Percentiles rank a stretch among this genome's conserved stretches.
These are phyloP conservation scores for Cyrtonyx montezumae DNA, from an alignment of 2,113 vertebrate species.

Conservation along the genomic window DNA sequence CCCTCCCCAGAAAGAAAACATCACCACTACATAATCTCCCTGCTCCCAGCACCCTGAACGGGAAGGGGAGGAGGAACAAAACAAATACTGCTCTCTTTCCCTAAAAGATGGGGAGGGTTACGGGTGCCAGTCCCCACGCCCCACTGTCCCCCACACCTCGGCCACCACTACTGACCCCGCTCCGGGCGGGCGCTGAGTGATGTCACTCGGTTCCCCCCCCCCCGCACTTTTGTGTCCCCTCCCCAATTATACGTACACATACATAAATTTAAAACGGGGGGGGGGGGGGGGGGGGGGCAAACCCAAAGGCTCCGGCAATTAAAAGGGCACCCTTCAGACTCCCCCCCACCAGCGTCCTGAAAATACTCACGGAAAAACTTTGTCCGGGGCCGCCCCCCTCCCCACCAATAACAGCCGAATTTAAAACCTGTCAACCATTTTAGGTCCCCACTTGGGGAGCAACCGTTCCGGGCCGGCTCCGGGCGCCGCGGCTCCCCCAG, in stretches of 20 bases:
- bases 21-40: not conserved
- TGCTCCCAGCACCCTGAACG: not conserved
- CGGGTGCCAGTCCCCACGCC: not conserved
- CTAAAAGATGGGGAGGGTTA: not conserved
- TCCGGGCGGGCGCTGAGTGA: not conserved
- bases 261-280: too few species aligned
- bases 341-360: not conserved
- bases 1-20: not conserved
- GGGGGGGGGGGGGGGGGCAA: too few species aligned
- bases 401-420: not conserved
- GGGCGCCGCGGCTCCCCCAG: slow-evolving; percentile 30
- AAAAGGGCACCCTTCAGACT: not conserved
- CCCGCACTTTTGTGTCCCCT: not conserved
- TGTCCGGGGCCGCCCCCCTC: not conserved
- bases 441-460: slow-evolving; percentile 69
- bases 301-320: not conserved
- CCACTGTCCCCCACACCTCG: not conserved
- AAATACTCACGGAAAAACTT: slow-evolving; percentile 52
- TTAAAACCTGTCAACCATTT: slow-evolving; percentile 83
- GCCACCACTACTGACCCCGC: not conserved
- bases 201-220: slow-evolving; percentile 2
- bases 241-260: not conserved
- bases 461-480: not conserved
- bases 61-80: not conserved
- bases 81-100: not conserved